phyloP scores from a whole-genome alignment of 1,140 invertebrate genomes.

The Brevipalpus yothersi region DNA sequence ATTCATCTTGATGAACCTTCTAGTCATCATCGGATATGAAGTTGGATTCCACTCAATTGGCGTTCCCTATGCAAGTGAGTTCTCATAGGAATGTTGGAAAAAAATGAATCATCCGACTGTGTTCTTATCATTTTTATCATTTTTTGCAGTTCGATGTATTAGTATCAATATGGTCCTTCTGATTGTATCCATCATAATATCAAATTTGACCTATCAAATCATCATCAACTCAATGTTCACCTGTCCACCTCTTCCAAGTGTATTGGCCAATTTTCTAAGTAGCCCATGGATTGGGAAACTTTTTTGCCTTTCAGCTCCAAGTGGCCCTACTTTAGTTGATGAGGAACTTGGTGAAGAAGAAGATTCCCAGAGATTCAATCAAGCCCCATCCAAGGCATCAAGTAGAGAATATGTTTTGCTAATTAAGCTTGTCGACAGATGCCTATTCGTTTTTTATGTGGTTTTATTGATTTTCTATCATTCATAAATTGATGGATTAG shows the following conservation, averaged over 20 bases:
- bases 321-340: not conserved
- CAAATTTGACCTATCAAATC: not conserved
- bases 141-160: not conserved
- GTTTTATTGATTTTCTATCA: not conserved
- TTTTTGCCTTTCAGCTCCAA: not conserved
- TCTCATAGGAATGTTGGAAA: too few species aligned
- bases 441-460: not conserved
- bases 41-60: not conserved
- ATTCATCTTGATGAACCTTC: not conserved
- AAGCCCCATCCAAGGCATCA: not conserved
- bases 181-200: not conserved
- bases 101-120: too few species aligned
- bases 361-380: not conserved
- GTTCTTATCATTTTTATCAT: not conserved
- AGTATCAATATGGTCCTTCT: not conserved
- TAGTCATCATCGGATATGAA: not conserved
- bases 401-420: not conserved
- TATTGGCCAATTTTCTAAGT: not conserved
- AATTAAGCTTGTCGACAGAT: not conserved
- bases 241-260: not conserved
- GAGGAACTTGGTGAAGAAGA: not conserved
- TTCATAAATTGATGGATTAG: not conserved
- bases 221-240: not conserved
- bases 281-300: not conserved
- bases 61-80: not conserved